Evolutionary conservation across 2,888 invertebrate genomes (phyloP), one percentile per base, ranked within the genome.

Genomic region (Podotricha telesiphe): DNA sequence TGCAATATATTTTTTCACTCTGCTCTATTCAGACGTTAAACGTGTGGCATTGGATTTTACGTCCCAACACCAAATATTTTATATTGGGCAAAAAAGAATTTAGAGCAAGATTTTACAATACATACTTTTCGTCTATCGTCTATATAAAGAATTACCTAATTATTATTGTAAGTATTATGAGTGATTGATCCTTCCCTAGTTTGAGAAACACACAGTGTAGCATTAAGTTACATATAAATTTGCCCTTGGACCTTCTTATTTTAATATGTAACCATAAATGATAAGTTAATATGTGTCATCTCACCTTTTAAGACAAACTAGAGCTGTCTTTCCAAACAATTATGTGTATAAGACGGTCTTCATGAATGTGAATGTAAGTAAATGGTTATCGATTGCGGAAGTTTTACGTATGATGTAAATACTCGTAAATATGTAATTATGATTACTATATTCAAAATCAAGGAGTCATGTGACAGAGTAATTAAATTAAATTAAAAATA

Each of bases 321-420:
- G 74, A 76, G 69, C 81, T 80, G 80, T 85, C 86, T 84, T 87
- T 84, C 80, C 77, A 82, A 79, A 77, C 79, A 82, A 84, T 84
- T 83, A 85, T 68, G 71, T 77, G 77, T 78, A 75, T 69, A 70
- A 76, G 74, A 75, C 77, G 75, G 75, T 70, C 74, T 77, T 80
- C 78, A 83, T 86, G 79, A 82, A 83, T 84, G 84, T 85, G 78
- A 80, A 85, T 86, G 78, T 75, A 73, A 72, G 77, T 86, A 84
- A 87, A 85, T 86, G 82, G 79, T 70, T 71, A 77, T 77, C 74
- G 75, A 77, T 82, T 77, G 77, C 82, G 82, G 82, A 86, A 85
- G 84, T 75, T 75, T 62, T 77, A 74, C 73, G 72, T 74, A 76
- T 76, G 73, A 73, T 67, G 69, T 58, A 42, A 42, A 42, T 42